Conservation (phyloP, 2,888 invertebrate genomes). For the Stenotaenia linearis region DNA sequence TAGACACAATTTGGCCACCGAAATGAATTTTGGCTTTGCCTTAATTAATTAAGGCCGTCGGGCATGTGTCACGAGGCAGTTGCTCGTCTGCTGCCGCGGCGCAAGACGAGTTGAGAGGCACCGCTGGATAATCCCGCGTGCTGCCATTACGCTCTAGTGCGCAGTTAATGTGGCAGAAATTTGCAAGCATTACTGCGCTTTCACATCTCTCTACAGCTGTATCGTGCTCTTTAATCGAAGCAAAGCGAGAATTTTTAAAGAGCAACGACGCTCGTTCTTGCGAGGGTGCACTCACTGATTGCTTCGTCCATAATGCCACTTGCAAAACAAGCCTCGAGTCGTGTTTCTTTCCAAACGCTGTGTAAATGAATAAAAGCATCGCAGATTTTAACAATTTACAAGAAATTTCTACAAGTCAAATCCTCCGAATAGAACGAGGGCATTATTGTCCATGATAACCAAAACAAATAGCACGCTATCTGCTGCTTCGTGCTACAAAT, state of each 20-base stretch:
- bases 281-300: neutral
- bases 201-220: conserved; percentile 6
- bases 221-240: conserved; percentile 15
- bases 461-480: no score
- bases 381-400: no score
- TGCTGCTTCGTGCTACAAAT: no score
- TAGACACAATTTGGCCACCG: no score
- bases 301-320: no score
- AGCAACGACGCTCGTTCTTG: neutral
- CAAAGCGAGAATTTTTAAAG: conserved; percentile 1
- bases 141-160: conserved; percentile 13
- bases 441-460: no score
- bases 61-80: neutral
- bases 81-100: conserved; percentile 1
- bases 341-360: no score
- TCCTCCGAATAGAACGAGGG: no score
- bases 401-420: no score
- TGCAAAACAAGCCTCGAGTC: no score
- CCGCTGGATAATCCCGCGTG: conserved; percentile 11
- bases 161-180: conserved; percentile 19
- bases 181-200: conserved; percentile 19
- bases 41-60: conserved; percentile 11
- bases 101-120: neutral
- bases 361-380: no score
- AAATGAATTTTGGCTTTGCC: neutral